These are phyloP conservation scores for Athripsodes cinereus DNA, from an alignment of 2,888 invertebrate genomes.

Conservation along the genomic window DNA sequence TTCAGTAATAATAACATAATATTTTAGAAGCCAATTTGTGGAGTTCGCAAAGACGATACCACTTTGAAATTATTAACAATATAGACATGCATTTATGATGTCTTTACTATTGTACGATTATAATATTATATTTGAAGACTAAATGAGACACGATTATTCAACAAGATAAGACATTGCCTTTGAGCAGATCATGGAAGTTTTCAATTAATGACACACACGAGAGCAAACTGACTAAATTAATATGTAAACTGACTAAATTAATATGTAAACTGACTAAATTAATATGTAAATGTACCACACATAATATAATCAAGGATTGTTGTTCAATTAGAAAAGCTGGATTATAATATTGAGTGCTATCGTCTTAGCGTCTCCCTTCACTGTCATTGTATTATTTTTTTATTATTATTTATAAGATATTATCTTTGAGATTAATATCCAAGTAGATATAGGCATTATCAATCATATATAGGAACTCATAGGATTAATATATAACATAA, in stretches of 20 bases:
- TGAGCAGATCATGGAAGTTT: neutral
- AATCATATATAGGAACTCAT: too few relatives aligned
- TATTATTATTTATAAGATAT: too few relatives aligned
- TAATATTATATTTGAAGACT: too few relatives aligned
- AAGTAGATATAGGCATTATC: too few relatives aligned
- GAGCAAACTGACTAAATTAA: neutral
- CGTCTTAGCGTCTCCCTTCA: conserved; percentile 22
- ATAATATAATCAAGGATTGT: neutral
- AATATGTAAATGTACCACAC: too few relatives aligned
- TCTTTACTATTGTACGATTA: neutral
- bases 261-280: too few relatives aligned
- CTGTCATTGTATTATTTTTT: neutral
- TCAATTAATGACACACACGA: neutral
- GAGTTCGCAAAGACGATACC: conserved; percentile 28
- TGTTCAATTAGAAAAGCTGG: neutral
- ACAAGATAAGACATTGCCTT: conserved; percentile 27
- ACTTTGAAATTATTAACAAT: conserved; percentile 11
- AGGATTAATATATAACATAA: too few relatives aligned
- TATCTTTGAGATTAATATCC: too few relatives aligned
- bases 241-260: too few relatives aligned
- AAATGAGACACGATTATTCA: conserved; percentile 13
- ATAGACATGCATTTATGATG: neutral
- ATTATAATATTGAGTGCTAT: conserved; percentile 17
- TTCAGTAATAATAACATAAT: neutral
- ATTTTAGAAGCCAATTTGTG: conserved; percentile 24